Conservation (phyloP, 2,797 vertebrate genomes). For the Cichlasoma orientale region DNA sequence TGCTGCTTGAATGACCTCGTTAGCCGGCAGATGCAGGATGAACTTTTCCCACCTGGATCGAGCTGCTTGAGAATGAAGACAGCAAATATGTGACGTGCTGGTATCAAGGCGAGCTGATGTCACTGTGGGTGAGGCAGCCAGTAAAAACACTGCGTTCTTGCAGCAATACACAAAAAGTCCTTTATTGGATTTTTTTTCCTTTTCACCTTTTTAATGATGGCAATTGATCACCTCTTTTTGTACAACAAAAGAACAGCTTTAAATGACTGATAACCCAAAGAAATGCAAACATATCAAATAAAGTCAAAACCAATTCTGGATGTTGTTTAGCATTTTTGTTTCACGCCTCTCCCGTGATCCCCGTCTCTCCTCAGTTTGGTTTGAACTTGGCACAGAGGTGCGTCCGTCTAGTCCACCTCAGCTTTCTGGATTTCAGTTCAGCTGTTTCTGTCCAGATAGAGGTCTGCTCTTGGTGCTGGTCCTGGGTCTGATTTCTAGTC, state of each 20-base stretch:
- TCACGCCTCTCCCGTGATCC: constrained; percentile 62
- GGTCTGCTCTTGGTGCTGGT: constrained; percentile 32
- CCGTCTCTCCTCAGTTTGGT: constrained; percentile 58
- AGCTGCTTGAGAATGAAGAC: not conserved
- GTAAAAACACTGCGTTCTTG: constrained; percentile 45
- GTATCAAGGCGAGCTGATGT: not conserved
- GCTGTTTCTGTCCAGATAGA: constrained; percentile 44
- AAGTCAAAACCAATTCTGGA: constrained; percentile 67
- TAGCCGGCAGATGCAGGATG: not conserved
- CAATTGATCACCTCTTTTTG: constrained; percentile 88
- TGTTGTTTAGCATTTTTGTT: constrained; percentile 70
- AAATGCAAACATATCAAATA: constrained; percentile 73
- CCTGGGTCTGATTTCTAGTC: constrained; percentile 7
- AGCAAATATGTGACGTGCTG: not conserved
- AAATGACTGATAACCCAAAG: constrained; percentile 78
- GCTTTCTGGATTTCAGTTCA: constrained; percentile 62
- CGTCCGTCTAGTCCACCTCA: constrained; percentile 53
- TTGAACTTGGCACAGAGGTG: constrained; percentile 86
- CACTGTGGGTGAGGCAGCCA: constrained; percentile 7
- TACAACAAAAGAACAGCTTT: constrained; percentile 92
- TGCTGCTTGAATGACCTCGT: not conserved
- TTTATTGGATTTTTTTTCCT: constrained; percentile 87
- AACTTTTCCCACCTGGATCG: not conserved
- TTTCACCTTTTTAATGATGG: constrained; percentile 85
- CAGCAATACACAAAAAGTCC: constrained; percentile 92